Conservation (phyloP, 2,888 invertebrate genomes). For the Theodoxus fluviatilis region DNA sequence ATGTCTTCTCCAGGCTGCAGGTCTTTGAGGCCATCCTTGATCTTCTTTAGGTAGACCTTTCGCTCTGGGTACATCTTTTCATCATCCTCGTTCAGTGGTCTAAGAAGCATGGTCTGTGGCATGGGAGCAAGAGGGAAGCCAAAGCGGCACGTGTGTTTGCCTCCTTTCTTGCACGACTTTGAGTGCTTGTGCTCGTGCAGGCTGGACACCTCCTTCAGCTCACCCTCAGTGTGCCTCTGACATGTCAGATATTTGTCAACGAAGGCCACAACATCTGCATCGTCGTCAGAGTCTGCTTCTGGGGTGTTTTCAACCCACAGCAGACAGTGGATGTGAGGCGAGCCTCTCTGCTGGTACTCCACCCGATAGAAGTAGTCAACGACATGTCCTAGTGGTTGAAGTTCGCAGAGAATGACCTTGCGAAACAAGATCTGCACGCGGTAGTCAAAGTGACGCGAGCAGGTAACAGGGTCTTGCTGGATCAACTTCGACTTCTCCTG, state of each 20-base stretch:
- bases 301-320: conserved; percentile 38
- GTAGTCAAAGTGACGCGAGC: conserved; percentile 41
- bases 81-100: not conserved
- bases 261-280: conserved; percentile 31
- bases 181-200: conserved; percentile 33
- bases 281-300: conserved; percentile 29
- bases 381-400: conserved; percentile 36
- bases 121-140: conserved; percentile 24
- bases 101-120: not conserved
- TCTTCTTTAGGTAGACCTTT: not conserved
- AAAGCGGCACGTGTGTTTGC: conserved; percentile 29
- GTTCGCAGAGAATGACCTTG: conserved; percentile 16
- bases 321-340: conserved; percentile 41
- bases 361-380: conserved; percentile 38
- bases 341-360: conserved; percentile 43
- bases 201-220: conserved; percentile 22
- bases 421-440: conserved; percentile 34
- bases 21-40: not conserved
- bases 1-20: not conserved
- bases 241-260: conserved; percentile 33
- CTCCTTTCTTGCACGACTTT: conserved; percentile 31
- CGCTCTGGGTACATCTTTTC: not conserved
- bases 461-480: conserved; percentile 40
- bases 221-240: conserved; percentile 28
- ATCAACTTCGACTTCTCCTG: conserved; percentile 35